phyloP scores from a whole-genome alignment of 2,113 vertebrate species.

The Gobius niger region DNA sequence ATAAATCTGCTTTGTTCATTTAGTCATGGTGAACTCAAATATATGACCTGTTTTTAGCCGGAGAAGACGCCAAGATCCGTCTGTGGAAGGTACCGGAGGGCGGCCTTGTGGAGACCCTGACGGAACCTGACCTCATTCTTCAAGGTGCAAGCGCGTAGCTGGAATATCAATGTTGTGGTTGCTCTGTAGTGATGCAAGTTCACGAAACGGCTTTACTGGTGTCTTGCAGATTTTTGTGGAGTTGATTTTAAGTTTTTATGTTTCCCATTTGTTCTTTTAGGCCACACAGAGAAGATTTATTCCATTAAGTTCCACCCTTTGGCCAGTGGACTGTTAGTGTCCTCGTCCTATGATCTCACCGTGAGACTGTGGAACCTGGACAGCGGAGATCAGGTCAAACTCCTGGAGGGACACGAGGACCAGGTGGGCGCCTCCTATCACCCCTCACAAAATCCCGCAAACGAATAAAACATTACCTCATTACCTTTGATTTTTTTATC shows the following conservation, averaged over 20 bases:
- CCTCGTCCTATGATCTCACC: constrained; percentile 91
- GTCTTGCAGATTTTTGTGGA: neutral
- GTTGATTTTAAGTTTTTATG: constrained; percentile 2
- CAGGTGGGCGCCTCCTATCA: constrained; percentile 77
- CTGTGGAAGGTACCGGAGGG: constrained; percentile 85
- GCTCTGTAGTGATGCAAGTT: constrained; percentile 1
- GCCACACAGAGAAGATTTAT: constrained; percentile 97
- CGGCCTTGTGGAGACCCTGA: constrained; percentile 83
- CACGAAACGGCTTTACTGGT: neutral
- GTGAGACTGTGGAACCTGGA: constrained; percentile 88
- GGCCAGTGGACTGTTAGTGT: constrained; percentile 85
- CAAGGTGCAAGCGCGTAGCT: constrained; percentile 76
- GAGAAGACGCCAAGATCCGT: constrained; percentile 91
- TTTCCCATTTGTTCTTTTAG: constrained; percentile 50
- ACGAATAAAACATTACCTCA: constrained; percentile 2
- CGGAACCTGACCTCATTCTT: constrained; percentile 80
- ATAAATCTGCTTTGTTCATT: neutral
- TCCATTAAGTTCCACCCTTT: constrained; percentile 89
- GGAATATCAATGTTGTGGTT: neutral
- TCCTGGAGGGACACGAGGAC: constrained; percentile 86
- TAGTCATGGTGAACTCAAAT: neutral
- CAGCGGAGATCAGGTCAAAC: constrained; percentile 67
- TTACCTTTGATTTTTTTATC: constrained; percentile 4
- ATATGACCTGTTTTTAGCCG: constrained; percentile 71
- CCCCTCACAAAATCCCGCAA: neutral